Conservation (phyloP, 2,113 vertebrate species). For the Rhipidura dahli region DNA sequence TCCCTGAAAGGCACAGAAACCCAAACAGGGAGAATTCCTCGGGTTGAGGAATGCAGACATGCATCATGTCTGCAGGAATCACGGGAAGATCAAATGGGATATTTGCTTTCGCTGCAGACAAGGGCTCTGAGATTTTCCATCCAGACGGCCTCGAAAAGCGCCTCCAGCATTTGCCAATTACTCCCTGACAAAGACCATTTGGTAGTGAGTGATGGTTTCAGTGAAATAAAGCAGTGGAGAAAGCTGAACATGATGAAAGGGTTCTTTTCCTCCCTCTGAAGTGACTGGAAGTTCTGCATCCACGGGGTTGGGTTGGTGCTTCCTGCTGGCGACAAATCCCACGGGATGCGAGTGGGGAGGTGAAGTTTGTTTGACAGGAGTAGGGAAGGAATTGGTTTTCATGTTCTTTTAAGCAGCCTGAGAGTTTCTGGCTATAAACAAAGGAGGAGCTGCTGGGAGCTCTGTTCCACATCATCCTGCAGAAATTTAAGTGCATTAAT, state of each 20-base stretch:
- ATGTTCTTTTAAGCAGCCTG: slow-evolving; percentile 41
- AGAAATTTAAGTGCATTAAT: not conserved
- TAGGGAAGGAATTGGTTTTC: slow-evolving; percentile 41
- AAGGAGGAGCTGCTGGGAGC: not conserved
- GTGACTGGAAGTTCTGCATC: slow-evolving; percentile 61
- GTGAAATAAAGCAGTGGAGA: slow-evolving; percentile 72
- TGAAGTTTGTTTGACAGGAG: slow-evolving; percentile 63
- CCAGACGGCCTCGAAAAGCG: slow-evolving; percentile 64
- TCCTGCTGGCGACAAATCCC: slow-evolving; percentile 63
- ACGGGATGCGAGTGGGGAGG: slow-evolving; percentile 42
- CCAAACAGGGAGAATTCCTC: slow-evolving; percentile 62
- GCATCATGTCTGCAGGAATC: slow-evolving; percentile 71
- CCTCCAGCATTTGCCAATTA: slow-evolving; percentile 69
- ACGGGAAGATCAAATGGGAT: slow-evolving; percentile 75
- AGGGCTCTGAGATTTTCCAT: slow-evolving; percentile 73
- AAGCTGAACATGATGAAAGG: slow-evolving; percentile 72
- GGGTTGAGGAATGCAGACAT: slow-evolving; percentile 72
- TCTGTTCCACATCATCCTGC: slow-evolving; percentile 14
- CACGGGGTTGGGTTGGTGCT: slow-evolving; percentile 27
- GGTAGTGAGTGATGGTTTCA: slow-evolving; percentile 68
- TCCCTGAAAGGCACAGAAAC: slow-evolving; percentile 34
- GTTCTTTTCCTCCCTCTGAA: slow-evolving; percentile 61
- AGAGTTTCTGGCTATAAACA: slow-evolving; percentile 53
- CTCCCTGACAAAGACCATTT: slow-evolving; percentile 76
- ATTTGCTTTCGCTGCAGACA: slow-evolving; percentile 74